Percentiles rank a stretch among this genome's conserved stretches.
phyloP scores from a whole-genome alignment of 2,797 vertebrate species.

The Myotis vivesi region DNA sequence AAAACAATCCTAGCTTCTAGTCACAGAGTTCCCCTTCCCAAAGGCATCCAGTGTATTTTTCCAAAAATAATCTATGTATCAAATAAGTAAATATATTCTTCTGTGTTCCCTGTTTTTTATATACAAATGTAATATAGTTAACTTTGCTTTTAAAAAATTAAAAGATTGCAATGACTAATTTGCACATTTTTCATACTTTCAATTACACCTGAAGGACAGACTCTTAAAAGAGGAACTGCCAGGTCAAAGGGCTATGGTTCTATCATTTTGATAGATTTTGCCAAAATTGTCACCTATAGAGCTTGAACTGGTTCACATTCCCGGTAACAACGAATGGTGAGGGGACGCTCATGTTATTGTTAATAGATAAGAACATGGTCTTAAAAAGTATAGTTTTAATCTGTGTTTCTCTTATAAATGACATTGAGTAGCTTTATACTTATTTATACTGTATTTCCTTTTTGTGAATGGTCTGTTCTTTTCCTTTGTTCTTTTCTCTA shows the following conservation, averaged over 20 bases:
- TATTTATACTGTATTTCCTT: neutral
- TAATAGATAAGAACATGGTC: neutral
- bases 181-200: neutral
- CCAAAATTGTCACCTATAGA: neutral
- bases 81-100: neutral
- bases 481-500: neutral
- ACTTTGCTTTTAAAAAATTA: neutral
- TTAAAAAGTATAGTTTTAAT: conserved; percentile 7
- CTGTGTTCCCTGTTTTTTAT: neutral
- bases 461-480: neutral
- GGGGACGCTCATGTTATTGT: neutral
- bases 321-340: neutral
- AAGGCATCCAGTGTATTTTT: neutral
- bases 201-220: neutral
- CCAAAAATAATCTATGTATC: conserved; percentile 21
- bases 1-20: neutral
- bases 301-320: neutral
- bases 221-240: neutral
- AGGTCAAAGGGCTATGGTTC: neutral
- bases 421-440: too few species aligned
- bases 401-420: neutral
- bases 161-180: neutral
- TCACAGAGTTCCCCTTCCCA: neutral
- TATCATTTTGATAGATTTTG: neutral
- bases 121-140: neutral